These are phyloP conservation scores for Napeogenes sylphis DNA, from an alignment of 2,888 invertebrate species.

Conservation along the genomic window DNA sequence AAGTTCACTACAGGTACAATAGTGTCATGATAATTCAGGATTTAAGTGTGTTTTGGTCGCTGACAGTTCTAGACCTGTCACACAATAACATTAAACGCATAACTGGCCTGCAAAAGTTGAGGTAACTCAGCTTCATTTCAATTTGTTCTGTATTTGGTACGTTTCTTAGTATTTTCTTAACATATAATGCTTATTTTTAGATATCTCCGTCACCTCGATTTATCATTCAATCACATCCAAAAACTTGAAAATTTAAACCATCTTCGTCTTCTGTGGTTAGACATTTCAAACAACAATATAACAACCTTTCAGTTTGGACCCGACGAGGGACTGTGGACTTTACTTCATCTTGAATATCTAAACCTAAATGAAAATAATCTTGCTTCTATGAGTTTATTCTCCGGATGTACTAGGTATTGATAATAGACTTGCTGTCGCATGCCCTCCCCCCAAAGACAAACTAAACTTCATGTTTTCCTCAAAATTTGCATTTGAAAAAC, in stretches of 20 bases:
- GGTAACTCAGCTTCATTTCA: conserved; percentile 46
- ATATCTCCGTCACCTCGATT: conserved; percentile 75
- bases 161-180: background rate
- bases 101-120: conserved; percentile 72
- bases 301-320: conserved; percentile 61
- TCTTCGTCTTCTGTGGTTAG: conserved; percentile 72
- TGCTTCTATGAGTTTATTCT: conserved; percentile 72
- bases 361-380: conserved; percentile 76
- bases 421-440: too few species aligned
- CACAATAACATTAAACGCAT: conserved; percentile 79
- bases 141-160: conserved; percentile 4
- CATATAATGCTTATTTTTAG: conserved; percentile 44
- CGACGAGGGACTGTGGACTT: conserved; percentile 66
- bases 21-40: conserved; percentile 72
- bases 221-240: conserved; percentile 79
- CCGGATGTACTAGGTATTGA: conserved; percentile 59
- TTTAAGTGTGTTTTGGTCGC: conserved; percentile 79
- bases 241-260: conserved; percentile 76
- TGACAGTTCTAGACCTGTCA: conserved; percentile 78
- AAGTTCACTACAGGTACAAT: conserved; percentile 79
- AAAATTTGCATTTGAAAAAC: too few species aligned
- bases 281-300: conserved; percentile 77
- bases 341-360: conserved; percentile 71
- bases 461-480: too few species aligned
- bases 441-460: too few species aligned